These are phyloP conservation scores for Mesorhabditis spiculigera DNA, from an alignment of 2,888 invertebrate genomes.

Conservation along the genomic window DNA sequence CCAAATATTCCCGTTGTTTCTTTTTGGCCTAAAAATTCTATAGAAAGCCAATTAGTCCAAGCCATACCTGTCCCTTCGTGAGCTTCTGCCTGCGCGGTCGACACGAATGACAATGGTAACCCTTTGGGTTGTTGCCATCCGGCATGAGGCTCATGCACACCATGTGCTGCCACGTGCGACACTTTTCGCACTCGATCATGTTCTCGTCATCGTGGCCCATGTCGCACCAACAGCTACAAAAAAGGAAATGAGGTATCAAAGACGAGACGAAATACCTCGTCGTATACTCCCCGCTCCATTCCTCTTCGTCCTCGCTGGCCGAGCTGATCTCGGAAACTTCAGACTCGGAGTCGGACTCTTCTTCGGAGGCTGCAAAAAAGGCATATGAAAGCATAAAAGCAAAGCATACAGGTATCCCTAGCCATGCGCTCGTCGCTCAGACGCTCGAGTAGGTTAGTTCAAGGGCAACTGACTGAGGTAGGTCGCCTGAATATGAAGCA, in stretches of 20 bases:
- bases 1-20: not conserved
- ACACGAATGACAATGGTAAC: constrained; percentile 21
- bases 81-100: constrained; percentile 13
- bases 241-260: no score
- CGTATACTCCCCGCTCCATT: not conserved
- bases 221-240: constrained; percentile 18
- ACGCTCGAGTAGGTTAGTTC: no score
- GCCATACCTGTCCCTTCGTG: not conserved
- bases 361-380: not conserved
- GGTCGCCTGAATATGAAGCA: no score
- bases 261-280: not conserved
- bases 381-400: no score
- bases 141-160: constrained; percentile 19
- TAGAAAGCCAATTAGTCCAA: no score
- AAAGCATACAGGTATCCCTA: no score
- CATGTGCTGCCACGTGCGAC: constrained; percentile 27
- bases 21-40: not conserved
- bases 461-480: no score
- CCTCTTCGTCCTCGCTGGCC: not conserved
- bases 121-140: constrained; percentile 11
- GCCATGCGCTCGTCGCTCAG: no score
- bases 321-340: not conserved
- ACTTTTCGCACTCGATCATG: constrained; percentile 30
- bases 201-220: constrained; percentile 28
- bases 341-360: not conserved